phyloP scores from a whole-genome alignment of 2,113 vertebrate species.

The Menidia beryllina region DNA sequence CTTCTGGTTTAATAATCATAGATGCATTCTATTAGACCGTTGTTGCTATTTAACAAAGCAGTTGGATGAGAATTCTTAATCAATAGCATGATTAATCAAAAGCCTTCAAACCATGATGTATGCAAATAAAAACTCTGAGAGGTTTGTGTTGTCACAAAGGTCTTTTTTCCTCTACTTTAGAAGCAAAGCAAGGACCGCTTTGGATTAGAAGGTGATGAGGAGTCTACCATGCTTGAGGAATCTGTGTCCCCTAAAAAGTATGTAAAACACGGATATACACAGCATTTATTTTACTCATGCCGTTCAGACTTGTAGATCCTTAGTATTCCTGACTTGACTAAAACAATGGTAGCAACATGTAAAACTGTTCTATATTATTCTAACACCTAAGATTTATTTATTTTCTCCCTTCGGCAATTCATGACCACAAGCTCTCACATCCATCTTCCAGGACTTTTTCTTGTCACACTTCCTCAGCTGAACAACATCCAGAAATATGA shows the following conservation, averaged over 20 bases:
- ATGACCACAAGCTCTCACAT: slow-evolving; percentile 36
- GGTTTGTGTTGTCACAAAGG: not conserved
- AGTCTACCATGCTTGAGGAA: slow-evolving; percentile 98
- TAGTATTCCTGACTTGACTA: not conserved
- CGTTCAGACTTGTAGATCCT: not conserved
- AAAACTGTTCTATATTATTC: slow-evolving; percentile 31
- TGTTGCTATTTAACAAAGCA: not conserved
- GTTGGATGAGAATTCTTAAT: too few species aligned
- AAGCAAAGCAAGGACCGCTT: slow-evolving; percentile 99
- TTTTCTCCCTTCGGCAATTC: slow-evolving; percentile 30
- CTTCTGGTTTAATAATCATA: slow-evolving; percentile 5
- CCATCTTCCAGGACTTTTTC: slow-evolving; percentile 45
- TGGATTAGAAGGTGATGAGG: slow-evolving; percentile 97
- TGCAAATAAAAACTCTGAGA: too few species aligned
- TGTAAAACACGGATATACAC: not conserved
- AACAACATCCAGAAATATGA: slow-evolving; percentile 66
- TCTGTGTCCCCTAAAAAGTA: slow-evolving; percentile 99
- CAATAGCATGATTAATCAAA: too few species aligned
- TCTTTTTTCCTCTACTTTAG: slow-evolving; percentile 74
- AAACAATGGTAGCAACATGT: not conserved
- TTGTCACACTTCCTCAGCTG: slow-evolving; percentile 49
- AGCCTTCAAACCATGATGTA: too few species aligned
- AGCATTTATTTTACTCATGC: not conserved
- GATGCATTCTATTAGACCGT: slow-evolving; percentile 8
- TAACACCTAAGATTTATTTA: slow-evolving; percentile 12